Evolutionary conservation across 1,140 invertebrate genomes (phyloP), one percentile per base, ranked within the genome.

Genomic region (Zaprionus taronus): DNA sequence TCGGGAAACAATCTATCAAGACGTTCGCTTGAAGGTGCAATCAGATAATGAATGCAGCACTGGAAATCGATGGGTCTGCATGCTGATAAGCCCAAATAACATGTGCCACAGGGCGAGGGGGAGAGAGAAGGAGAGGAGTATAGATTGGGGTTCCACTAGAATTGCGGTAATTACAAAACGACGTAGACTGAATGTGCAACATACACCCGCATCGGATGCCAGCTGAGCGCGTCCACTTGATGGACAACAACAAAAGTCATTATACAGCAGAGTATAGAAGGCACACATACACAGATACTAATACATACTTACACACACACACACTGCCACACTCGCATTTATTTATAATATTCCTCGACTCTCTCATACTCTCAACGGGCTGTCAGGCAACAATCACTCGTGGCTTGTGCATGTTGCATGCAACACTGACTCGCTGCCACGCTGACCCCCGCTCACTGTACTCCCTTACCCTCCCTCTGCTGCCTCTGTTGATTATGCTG

Each of bases 311-410:
- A 15, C 1, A 31, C 3, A 28, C 24, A 26, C 6, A 26, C 14
- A 55, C 34, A 38, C 34, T 2, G 49, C 4, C 5, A n/a, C 11
- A 28, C 26, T 28, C 14, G 26, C 53, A 51, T 51, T 51, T 51
- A 51, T 51, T 51, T 51, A 56, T 66, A 53, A 56, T 65, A 57
- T 66, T 66, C 26, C 34, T 56, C 56, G 51, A 20, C 51, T 15
- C 26, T 51, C 49, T n/a, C 28, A 22, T 24, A 34, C 72, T 62
- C 72, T 70, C 72, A 70, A 66, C 65, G 47, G 56, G 72, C 77
- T 79, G 77, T 75, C 77, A 76, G 66, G 66, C 72, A 79, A 67
- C 77, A 79, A 76, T 79, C 77, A 79, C 72, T 79, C 72, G 72
- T 66, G 64, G 75, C 74, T 64, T 79, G 66, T 70, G 72, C 72